phyloP scores from a whole-genome alignment of 2,797 vertebrate genomes.

The Orestias chungarensis region DNA sequence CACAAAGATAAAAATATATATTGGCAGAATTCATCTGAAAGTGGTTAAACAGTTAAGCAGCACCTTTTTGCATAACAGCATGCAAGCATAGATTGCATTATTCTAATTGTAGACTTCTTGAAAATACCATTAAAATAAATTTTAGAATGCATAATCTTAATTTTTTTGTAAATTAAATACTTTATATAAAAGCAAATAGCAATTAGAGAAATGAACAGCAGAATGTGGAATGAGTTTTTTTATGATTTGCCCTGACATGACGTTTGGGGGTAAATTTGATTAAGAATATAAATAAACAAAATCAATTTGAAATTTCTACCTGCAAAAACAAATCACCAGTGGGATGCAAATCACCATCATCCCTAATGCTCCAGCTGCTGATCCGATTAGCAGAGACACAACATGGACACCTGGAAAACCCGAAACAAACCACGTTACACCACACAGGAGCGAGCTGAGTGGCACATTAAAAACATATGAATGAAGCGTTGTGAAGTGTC shows the following conservation, averaged over 20 bases:
- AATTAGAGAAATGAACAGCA: background rate
- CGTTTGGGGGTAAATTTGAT: too few species aligned
- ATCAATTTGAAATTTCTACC: constrained; percentile 36
- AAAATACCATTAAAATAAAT: too few species aligned
- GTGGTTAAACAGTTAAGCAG: too few species aligned
- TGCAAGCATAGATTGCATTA: too few species aligned
- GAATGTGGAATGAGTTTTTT: too few species aligned
- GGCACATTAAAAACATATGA: background rate
- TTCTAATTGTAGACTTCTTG: too few species aligned
- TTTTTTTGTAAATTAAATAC: background rate
- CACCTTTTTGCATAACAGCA: too few species aligned
- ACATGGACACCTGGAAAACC: constrained; percentile 53
- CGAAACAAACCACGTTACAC: constrained; percentile 3
- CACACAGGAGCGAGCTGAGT: background rate
- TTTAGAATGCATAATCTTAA: too few species aligned
- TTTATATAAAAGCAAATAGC: background rate
- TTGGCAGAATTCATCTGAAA: too few species aligned
- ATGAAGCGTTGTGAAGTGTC: background rate
- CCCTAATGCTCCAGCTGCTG: constrained; percentile 48
- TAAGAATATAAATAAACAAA: background rate
- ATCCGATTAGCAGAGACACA: constrained; percentile 55
- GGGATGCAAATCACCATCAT: constrained; percentile 61
- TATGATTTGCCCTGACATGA: too few species aligned
- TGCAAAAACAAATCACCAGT: constrained; percentile 47
- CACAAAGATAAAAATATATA: too few species aligned